Conservation (phyloP, 1,140 invertebrate species). For the Pristionchus pacificus region DNA sequence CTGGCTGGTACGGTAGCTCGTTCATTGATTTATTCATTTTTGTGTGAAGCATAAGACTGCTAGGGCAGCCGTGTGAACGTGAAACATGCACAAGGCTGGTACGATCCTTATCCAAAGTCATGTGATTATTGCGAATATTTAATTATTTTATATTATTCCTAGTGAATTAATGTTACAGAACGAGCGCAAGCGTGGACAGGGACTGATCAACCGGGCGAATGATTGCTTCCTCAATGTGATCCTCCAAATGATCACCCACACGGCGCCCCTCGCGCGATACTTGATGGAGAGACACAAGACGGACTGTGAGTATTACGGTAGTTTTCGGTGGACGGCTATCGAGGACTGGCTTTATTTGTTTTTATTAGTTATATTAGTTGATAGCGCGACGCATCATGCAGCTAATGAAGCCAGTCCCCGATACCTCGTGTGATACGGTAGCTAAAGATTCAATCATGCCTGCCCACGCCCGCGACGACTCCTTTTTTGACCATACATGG, state of each 20-base stretch:
- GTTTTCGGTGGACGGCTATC: no score
- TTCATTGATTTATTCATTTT: constrained; percentile 20
- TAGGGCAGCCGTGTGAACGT: no score
- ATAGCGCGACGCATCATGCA: background rate
- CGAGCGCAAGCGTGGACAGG: background rate
- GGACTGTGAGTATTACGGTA: constrained; percentile 7
- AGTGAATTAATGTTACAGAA: no score
- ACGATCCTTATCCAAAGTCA: no score
- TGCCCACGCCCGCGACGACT: no score
- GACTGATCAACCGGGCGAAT: constrained; percentile 24
- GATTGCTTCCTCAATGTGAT: constrained; percentile 34
- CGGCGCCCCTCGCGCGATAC: constrained; percentile 21
- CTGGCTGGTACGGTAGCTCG: constrained; percentile 10
- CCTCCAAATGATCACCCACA: constrained; percentile 28
- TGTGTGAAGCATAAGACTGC: background rate
- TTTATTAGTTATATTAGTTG: background rate
- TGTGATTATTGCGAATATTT: constrained; percentile 9
- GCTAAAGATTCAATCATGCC: no score
- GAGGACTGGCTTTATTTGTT: background rate
- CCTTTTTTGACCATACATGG: no score
- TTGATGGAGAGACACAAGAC: constrained; percentile 20
- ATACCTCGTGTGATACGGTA: no score
- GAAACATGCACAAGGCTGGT: no score
- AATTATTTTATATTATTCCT: no score
- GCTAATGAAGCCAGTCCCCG: no score